phyloP scores from a whole-genome alignment of 2,888 invertebrate genomes.

The Sinopyrophorus schimmeli region DNA sequence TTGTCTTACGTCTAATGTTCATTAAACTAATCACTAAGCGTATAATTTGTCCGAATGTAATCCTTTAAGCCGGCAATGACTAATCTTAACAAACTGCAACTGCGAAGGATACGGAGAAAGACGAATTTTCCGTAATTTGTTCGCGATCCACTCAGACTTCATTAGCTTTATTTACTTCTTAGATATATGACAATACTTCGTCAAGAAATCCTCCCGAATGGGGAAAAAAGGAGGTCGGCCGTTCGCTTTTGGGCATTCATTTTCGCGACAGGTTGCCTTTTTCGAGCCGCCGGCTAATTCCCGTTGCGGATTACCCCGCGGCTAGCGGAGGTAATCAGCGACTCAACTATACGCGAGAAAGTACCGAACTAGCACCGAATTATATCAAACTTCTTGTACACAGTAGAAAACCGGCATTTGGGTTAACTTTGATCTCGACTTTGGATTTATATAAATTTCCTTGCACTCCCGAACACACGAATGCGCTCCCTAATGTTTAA shows the following conservation, averaged over 20 bases:
- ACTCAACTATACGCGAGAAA: slow-evolving; percentile 4
- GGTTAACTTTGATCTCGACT: no score
- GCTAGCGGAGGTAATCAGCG: background rate
- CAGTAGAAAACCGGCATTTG: no score
- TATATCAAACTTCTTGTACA: no score
- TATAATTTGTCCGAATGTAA: slow-evolving; percentile 53
- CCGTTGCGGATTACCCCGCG: background rate
- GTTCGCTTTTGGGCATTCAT: slow-evolving; percentile 2
- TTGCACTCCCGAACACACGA: no score
- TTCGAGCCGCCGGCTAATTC: background rate
- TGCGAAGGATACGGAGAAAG: slow-evolving; percentile 46
- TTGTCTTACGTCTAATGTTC: slow-evolving; percentile 43
- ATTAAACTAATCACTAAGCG: slow-evolving; percentile 53
- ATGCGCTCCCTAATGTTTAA: no score
- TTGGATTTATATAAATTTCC: no score
- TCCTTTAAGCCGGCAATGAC: slow-evolving; percentile 47
- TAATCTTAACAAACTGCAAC: slow-evolving; percentile 54
- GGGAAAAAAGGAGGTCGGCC: slow-evolving; percentile 14
- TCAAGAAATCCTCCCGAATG: slow-evolving; percentile 22
- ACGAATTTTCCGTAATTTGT: slow-evolving; percentile 50
- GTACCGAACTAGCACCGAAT: no score
- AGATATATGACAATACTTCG: slow-evolving; percentile 36
- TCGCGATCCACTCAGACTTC: slow-evolving; percentile 38
- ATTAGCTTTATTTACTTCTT: slow-evolving; percentile 35
- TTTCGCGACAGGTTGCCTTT: slow-evolving; percentile 4